These are phyloP conservation scores for Tetragnatha versicolor DNA, from an alignment of 1,140 invertebrate genomes.

Conservation along the genomic window DNA sequence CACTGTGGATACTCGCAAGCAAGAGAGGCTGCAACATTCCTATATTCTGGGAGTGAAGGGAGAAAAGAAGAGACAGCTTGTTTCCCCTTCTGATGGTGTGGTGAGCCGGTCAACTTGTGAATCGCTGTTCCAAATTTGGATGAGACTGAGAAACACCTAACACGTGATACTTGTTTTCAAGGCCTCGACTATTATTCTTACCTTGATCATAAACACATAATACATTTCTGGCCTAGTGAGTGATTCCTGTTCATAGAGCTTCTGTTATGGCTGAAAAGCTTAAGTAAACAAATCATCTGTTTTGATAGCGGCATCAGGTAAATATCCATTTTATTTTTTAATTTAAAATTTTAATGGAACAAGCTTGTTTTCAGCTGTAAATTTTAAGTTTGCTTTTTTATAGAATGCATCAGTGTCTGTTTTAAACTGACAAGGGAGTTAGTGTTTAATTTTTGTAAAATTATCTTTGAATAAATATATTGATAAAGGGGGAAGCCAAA, in stretches of 20 bases:
- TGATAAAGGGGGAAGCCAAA: too few relatives aligned
- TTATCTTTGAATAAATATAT: too few relatives aligned
- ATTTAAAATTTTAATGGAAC: too few relatives aligned
- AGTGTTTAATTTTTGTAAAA: too few relatives aligned
- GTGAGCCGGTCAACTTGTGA: neutral
- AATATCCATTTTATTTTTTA: neutral
- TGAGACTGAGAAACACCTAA: neutral
- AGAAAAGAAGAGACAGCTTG: neutral
- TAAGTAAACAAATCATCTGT: neutral
- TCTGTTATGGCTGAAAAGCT: neutral
- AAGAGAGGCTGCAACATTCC: neutral
- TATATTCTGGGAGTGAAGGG: neutral
- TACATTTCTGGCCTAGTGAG: too few relatives aligned
- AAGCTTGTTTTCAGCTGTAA: too few relatives aligned
- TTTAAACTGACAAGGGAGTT: too few relatives aligned
- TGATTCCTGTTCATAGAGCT: too few relatives aligned
- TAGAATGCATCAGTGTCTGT: too few relatives aligned
- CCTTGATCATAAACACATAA: neutral
- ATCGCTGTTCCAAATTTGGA: neutral
- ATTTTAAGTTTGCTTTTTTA: too few relatives aligned
- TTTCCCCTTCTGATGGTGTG: neutral
- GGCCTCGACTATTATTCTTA: neutral
- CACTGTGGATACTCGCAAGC: too few relatives aligned
- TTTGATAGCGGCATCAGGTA: neutral
- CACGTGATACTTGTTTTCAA: slow-evolving; percentile 13